Evolutionary conservation across 2,113 vertebrate genomes (phyloP).

Genomic region (Melozone crissalis): DNA sequence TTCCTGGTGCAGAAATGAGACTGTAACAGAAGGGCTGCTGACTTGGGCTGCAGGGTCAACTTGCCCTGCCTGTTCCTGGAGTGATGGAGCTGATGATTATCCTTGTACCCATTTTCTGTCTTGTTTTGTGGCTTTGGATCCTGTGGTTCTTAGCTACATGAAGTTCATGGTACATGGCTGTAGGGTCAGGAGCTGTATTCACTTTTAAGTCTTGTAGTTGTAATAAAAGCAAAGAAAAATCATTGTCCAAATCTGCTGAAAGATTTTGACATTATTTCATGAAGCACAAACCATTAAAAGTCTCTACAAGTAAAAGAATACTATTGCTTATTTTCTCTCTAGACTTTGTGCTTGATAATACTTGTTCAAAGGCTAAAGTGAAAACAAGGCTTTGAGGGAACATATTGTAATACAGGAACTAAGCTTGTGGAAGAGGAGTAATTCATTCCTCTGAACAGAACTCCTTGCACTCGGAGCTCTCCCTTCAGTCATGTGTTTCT

Average conservation of each 20-base stretch:
- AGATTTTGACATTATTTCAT: background rate
- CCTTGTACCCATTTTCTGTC: background rate
- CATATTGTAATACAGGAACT: background rate
- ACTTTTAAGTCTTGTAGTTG: background rate
- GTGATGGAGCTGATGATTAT: background rate
- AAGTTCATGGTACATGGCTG: background rate
- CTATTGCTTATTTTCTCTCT: background rate
- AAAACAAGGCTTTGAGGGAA: background rate
- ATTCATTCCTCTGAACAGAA: background rate
- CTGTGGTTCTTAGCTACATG: background rate
- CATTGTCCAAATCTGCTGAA: background rate
- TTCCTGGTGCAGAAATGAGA: background rate
- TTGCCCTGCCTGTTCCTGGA: background rate
- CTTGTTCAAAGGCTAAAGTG: background rate
- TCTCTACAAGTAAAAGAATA: background rate
- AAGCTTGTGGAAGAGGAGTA: background rate
- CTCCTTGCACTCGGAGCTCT: fast-evolving
- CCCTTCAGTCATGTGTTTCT: background rate
- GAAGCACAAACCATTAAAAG: background rate
- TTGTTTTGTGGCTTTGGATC: background rate
- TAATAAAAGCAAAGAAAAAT: background rate
- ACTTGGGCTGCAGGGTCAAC: background rate
- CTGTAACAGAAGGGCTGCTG: background rate
- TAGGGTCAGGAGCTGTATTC: background rate
- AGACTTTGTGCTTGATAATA: background rate